Percentiles rank a stretch among this genome's conserved stretches.
phyloP scores from a whole-genome alignment of 2,113 vertebrate genomes.

The Cottus gobio region DNA sequence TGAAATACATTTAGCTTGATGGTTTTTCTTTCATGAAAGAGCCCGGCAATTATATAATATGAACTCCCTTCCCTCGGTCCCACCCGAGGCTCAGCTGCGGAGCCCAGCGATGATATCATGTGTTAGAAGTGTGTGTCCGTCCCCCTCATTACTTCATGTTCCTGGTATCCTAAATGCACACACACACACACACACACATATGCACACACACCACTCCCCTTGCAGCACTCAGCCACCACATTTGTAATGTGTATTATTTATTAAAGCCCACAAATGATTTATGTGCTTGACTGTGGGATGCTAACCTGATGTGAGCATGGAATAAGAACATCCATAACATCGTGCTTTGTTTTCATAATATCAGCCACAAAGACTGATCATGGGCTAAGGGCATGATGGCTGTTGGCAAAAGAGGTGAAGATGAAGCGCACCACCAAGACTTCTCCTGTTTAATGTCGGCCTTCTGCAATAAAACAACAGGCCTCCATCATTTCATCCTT shows the following conservation, averaged over 20 bases:
- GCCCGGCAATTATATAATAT: neutral
- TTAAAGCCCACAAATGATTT: conserved; percentile 58
- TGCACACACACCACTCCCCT: conserved; percentile 39
- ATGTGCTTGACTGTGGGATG: conserved; percentile 53
- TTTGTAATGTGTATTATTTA: conserved; percentile 50
- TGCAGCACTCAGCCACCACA: conserved; percentile 32
- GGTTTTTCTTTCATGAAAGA: neutral
- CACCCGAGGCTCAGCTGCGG: conserved; percentile 48
- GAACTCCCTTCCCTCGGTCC: conserved; percentile 28
- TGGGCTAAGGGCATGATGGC: neutral
- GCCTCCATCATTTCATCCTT: neutral
- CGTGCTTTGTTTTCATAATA: conserved; percentile 26
- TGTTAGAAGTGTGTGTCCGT: conserved; percentile 38
- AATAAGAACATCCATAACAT: conserved; percentile 25
- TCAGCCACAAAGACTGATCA: conserved; percentile 25
- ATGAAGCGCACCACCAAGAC: conserved; percentile 12
- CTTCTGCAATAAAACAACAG: neutral
- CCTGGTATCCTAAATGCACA: conserved; percentile 46
- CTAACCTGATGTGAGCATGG: conserved; percentile 46
- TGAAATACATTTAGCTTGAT: conserved; percentile 15
- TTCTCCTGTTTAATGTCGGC: neutral
- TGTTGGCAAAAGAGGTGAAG: conserved; percentile 15
- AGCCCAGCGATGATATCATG: conserved; percentile 58
- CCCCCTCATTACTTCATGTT: conserved; percentile 63
- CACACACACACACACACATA: conserved; percentile 23